A percentile compares a stretch with the other conserved stretches of the same genome.
Conservation (phyloP, 2,797 vertebrate species). For the Bradypodion ventrale region DNA sequence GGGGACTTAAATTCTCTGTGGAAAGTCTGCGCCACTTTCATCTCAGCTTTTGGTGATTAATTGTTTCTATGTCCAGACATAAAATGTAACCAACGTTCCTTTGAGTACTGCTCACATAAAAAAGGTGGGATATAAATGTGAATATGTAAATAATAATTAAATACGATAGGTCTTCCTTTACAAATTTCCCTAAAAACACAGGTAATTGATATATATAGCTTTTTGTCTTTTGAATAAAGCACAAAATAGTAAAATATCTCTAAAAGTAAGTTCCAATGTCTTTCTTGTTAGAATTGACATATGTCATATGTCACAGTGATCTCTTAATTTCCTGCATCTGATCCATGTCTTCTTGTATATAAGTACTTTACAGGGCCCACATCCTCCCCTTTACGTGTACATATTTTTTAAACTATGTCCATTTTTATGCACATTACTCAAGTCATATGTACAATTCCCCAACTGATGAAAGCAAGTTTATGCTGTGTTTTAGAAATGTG, state of each 20-base stretch:
- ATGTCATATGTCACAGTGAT: not conserved
- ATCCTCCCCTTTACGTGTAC: not conserved
- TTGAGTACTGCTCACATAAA: too few relatives aligned
- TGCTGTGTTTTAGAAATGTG: not conserved
- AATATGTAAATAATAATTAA: too few relatives aligned
- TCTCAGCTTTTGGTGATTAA: not conserved
- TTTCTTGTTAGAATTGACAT: not conserved
- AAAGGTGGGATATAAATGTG: too few relatives aligned
- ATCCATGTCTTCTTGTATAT: not conserved
- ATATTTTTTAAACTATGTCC: not conserved
- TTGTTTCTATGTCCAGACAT: not conserved
- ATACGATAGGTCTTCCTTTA: not conserved
- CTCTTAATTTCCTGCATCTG: not conserved
- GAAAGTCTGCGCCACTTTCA: conserved; percentile 37
- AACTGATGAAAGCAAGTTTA: not conserved
- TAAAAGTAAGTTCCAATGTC: not conserved
- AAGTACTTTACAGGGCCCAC: not conserved
- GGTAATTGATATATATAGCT: not conserved
- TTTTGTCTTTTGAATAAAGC: not conserved
- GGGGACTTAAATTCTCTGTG: conserved; percentile 30
- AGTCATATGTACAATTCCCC: not conserved
- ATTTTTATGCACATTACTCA: not conserved
- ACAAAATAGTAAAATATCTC: not conserved
- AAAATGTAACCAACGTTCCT: not conserved
- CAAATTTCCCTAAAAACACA: not conserved